Percentiles rank a stretch among this genome's conserved stretches.
Conservation (phyloP, 2,797 vertebrate species). For the Pachyuromys duprasi region DNA sequence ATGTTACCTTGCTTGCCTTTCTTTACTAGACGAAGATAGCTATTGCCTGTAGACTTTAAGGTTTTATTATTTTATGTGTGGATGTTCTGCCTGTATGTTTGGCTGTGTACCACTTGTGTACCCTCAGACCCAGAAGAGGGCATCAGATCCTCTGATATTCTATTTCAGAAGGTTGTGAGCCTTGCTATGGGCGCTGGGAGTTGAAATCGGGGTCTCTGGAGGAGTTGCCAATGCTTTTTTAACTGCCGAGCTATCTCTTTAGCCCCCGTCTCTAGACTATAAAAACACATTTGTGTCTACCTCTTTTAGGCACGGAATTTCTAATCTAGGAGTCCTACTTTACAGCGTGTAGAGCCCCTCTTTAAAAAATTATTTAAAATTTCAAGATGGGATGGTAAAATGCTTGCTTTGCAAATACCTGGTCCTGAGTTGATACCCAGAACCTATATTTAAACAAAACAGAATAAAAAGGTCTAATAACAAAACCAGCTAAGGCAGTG, state of each 20-base stretch:
- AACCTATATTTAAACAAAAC: background rate
- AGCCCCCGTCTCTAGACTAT: slow-evolving; percentile 1
- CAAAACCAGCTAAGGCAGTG: background rate
- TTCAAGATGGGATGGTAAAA: background rate
- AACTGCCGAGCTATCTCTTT: background rate
- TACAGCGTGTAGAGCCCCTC: background rate
- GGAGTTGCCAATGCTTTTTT: background rate
- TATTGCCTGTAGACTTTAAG: background rate
- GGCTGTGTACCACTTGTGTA: background rate
- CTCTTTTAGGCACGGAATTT: background rate
- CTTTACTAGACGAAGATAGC: slow-evolving; percentile 2
- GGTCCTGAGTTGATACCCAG: too few relatives aligned
- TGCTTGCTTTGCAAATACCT: background rate
- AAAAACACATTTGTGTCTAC: background rate
- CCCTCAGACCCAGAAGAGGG: background rate
- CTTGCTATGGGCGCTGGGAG: background rate
- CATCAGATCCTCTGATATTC: too few relatives aligned
- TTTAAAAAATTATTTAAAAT: slow-evolving; percentile 47
- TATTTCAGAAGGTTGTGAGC: background rate
- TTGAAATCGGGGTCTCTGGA: background rate
- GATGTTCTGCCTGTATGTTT: background rate
- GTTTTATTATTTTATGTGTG: background rate
- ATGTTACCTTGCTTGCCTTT: slow-evolving; percentile 11
- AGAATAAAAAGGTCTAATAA: background rate
- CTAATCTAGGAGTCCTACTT: slow-evolving; percentile 5